Conservation (phyloP, 2,888 invertebrate genomes). For the Willowsia nigromaculata region DNA sequence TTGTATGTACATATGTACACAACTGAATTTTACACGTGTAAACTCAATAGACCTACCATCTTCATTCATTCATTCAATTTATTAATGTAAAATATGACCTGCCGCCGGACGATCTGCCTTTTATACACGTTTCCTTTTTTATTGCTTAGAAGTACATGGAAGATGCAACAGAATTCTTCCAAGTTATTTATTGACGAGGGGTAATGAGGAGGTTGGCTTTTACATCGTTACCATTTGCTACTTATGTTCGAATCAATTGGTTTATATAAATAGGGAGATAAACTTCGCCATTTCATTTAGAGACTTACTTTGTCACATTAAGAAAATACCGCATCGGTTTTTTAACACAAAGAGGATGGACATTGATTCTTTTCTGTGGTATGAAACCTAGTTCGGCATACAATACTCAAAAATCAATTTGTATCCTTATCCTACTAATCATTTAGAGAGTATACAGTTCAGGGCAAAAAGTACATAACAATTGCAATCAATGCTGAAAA, state of each 20-base stretch:
- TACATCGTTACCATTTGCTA: conserved; percentile 41
- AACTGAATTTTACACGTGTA: no score
- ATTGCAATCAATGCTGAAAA: background rate
- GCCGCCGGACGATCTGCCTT: background rate
- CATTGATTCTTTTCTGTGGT: background rate
- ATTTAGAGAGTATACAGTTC: background rate
- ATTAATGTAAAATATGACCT: conserved; percentile 21
- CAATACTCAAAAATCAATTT: no score
- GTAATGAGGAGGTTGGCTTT: conserved; percentile 47
- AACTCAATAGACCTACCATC: no score
- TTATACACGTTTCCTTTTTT: background rate
- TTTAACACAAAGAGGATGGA: background rate
- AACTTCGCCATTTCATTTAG: conserved; percentile 7
- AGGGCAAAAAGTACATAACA: background rate
- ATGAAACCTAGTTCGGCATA: no score
- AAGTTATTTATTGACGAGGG: conserved; percentile 50
- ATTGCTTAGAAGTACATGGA: background rate
- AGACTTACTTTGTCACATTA: conserved; percentile 49
- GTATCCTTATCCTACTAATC: background rate
- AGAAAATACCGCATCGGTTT: background rate
- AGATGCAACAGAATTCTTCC: background rate
- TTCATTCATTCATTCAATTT: background rate
- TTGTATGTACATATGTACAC: background rate
- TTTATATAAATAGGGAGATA: background rate
- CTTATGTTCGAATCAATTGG: background rate